Base-by-base conservation (phyloP, 92 coral and sea anemone genomes). In the Chrysogorgia sp. region DNA sequence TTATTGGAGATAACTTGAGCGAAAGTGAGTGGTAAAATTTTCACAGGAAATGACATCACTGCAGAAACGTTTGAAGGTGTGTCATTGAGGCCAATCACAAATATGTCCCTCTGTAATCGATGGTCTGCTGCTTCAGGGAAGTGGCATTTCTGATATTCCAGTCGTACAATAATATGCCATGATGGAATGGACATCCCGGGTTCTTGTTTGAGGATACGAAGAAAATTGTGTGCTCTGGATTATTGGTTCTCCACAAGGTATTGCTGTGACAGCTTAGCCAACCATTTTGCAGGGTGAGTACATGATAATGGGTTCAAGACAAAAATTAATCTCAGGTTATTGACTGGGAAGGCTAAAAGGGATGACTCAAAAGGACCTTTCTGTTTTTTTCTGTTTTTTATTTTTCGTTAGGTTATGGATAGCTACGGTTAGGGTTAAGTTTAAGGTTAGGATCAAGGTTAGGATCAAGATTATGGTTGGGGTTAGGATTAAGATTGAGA, bases 101-200 rank as follows among this genome's bases (percentile, higher is more conserved):
- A 84, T 50, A 67, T 81, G 66, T 86, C 90, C 10, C 84, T 32
- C 63, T 86, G 86, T 12, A 81, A 34, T 57, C 85, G 83, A 47
- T 84, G 86, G 49, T 70, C 85, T 7, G 22, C 91, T 19, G 83
- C 86, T 24, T 77, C 30, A 26, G 86, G 86, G 28, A 83, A 83
- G 31, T 84, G 34, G 26, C 87, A 86, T 53, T 77, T 86, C 43
- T 87, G 90, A 67, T 87, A 77, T 32, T 79, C 59, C 69, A 87
- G 29, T 61, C 88, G 72, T 49, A 87, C 82, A n/a, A 33, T 41
- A 0, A 83, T 79, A 53, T 83, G 85, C 91, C 88, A 83, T 23
- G 66, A 82, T 69, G 83, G 91, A 8, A 87, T 83, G 13, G 85
- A 83, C 83, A 83, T 87, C 10, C 91, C 88, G 20, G 84, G 91